These are phyloP conservation scores for Belgica antarctica DNA, from an alignment of 2,888 invertebrate genomes.

Conservation along the genomic window DNA sequence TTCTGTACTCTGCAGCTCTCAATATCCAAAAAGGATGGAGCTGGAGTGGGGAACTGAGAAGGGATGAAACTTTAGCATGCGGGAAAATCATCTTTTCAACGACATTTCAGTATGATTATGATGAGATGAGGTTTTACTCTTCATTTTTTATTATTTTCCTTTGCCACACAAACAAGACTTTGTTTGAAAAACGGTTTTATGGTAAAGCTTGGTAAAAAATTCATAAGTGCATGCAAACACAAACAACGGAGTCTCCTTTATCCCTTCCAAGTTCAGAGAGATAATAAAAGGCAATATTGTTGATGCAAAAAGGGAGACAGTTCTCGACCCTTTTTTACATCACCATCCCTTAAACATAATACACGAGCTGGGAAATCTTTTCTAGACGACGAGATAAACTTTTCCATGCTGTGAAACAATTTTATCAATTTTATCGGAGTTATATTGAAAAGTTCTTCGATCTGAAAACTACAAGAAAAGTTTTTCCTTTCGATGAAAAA, in stretches of 20 bases:
- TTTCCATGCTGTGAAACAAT: background rate
- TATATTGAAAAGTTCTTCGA: background rate
- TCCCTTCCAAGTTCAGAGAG: too few species aligned
- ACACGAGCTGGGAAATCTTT: too few species aligned
- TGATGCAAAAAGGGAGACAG: background rate
- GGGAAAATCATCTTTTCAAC: constrained; percentile 29
- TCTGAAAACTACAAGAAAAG: background rate
- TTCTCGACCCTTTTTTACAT: background rate
- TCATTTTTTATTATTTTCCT: background rate
- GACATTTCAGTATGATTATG: constrained; percentile 1
- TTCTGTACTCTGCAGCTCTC: background rate
- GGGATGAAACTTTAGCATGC: constrained; percentile 13
- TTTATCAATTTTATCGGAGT: background rate
- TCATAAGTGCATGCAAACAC: constrained; percentile 25
- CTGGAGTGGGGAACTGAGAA: background rate
- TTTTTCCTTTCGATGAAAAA: background rate
- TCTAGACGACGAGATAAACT: too few species aligned
- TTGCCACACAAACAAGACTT: background rate
- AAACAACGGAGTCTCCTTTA: constrained; percentile 9
- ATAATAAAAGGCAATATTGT: constrained; percentile 1
- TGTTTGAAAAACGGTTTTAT: background rate
- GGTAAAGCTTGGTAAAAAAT: constrained; percentile 15
- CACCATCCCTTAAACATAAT: too few species aligned
- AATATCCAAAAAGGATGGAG: background rate
- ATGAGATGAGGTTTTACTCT: background rate